Evolutionary conservation across 2,113 vertebrate species (phyloP), one percentile per base, ranked within the genome.

Genomic region (Grallaria varia): DNA sequence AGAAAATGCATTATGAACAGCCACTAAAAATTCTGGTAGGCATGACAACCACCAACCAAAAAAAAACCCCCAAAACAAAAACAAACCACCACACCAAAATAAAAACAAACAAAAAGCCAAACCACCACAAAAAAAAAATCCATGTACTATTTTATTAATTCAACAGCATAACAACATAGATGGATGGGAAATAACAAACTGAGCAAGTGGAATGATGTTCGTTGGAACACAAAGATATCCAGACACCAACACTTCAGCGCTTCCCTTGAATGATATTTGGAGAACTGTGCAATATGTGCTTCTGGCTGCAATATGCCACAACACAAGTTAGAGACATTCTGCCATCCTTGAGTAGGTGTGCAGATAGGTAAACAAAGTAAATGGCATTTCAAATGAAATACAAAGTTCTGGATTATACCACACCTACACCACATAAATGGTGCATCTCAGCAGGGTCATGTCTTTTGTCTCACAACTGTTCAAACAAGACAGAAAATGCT

Each of bases 261-360:
- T 95, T 91, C 79, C 59, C 84, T 69, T 42, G 14, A 56, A 35
- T 14, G 33, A 2, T 66, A 84, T 89, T 76, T 93, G 71, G 50
- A 91, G 66, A 83, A 33, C 71, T 66, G 89, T 63, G 75, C 84
- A 94, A 64, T 66, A 89, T 87, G 71, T 82, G 75, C 75, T 94
- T 37, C 71, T 72, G 93, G 84, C 84, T 93, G 71, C 89, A 84
- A 82, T 69, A 89, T 44, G 53, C 25, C 89, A 80, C 62, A 87
- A 66, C 44, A 83, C 58, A 60, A 93, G 81, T 45, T 27, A 79
- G 31, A 94, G 37, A 79, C 23, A 33, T 58, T 89, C 89, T 94
- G 62, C 1, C 0, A 62, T 79, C 45, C 84, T 13, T 9, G 35
- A 73, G 85, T 88, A 94, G 85, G 88, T 73, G 79, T 90, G 76